phyloP scores from a whole-genome alignment of 2,888 invertebrate genomes.

The Andrena bucephala region DNA sequence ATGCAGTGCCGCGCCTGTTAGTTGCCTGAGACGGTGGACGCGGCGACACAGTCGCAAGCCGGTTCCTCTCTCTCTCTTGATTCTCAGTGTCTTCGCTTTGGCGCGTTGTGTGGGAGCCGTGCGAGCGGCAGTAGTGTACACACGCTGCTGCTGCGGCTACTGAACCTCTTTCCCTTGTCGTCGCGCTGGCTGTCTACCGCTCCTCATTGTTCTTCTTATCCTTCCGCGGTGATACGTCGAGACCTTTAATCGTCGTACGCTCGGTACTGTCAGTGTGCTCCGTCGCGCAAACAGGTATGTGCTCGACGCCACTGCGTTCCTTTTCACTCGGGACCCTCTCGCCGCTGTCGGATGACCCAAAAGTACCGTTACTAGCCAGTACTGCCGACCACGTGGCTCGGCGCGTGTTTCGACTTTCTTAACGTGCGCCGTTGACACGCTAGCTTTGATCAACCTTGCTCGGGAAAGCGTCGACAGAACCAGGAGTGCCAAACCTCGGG shows the following conservation, averaged over 20 bases:
- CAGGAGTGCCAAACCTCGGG: conserved; percentile 55
- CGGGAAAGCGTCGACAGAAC: conserved; percentile 39
- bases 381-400: conserved; percentile 60
- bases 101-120: conserved; percentile 60
- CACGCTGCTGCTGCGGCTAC: conserved; percentile 60
- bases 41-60: conserved; percentile 66
- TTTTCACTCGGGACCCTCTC: conserved; percentile 13
- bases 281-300: conserved; percentile 45
- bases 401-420: conserved; percentile 51
- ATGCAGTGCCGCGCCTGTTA: conserved; percentile 48
- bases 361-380: conserved; percentile 57
- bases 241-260: background rate
- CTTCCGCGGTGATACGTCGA: conserved; percentile 9
- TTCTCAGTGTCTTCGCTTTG: conserved; percentile 51
- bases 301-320: conserved; percentile 16
- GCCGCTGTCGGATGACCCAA: conserved; percentile 47
- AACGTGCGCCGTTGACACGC: conserved; percentile 4
- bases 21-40: conserved; percentile 53
- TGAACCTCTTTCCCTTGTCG: conserved; percentile 43
- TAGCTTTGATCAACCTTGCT: conserved; percentile 23
- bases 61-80: conserved; percentile 55
- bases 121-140: conserved; percentile 59
- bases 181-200: conserved; percentile 10
- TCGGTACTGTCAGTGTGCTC: conserved; percentile 16
- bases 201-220: conserved; percentile 33